Evolutionary conservation across 2,113 vertebrate species (phyloP).

Genomic region (Bagarius yarrelli): DNA sequence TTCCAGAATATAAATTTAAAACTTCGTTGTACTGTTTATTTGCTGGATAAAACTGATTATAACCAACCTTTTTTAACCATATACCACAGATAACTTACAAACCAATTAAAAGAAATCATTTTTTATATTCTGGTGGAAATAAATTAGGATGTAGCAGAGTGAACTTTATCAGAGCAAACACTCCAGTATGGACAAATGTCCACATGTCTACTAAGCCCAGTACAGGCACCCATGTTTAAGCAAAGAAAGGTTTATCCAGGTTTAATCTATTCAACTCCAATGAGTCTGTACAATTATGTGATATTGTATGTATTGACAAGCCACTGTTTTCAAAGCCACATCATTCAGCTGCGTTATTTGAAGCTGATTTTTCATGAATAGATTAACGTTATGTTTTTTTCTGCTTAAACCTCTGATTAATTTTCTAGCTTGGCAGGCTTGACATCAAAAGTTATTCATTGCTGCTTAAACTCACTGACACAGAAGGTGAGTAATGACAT

Average conservation of each 20-base stretch:
- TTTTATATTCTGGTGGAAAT: background rate
- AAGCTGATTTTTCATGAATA: background rate
- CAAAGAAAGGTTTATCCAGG: background rate
- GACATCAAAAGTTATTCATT: constrained; percentile 46
- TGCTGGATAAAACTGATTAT: background rate
- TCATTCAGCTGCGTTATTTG: background rate
- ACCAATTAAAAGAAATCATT: background rate
- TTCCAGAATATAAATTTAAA: too few species aligned
- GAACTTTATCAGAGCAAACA: constrained; percentile 27
- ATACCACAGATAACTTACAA: background rate
- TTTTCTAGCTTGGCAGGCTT: constrained; percentile 11
- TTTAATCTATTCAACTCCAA: background rate
- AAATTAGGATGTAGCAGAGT: background rate
- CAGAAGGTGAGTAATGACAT: constrained; percentile 44
- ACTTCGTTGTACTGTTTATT: background rate
- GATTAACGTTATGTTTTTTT: background rate
- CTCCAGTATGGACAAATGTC: constrained; percentile 14
- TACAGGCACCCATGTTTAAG: background rate
- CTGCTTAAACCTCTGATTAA: constrained; percentile 24
- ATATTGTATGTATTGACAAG: background rate
- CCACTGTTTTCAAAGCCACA: background rate
- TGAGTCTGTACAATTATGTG: background rate
- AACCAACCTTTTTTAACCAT: background rate
- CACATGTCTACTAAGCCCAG: constrained; percentile 8
- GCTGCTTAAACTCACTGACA: constrained; percentile 47